Evolutionary conservation across 2,888 invertebrate species (phyloP).

Genomic region (Cryptophagus acutangulus): DNA sequence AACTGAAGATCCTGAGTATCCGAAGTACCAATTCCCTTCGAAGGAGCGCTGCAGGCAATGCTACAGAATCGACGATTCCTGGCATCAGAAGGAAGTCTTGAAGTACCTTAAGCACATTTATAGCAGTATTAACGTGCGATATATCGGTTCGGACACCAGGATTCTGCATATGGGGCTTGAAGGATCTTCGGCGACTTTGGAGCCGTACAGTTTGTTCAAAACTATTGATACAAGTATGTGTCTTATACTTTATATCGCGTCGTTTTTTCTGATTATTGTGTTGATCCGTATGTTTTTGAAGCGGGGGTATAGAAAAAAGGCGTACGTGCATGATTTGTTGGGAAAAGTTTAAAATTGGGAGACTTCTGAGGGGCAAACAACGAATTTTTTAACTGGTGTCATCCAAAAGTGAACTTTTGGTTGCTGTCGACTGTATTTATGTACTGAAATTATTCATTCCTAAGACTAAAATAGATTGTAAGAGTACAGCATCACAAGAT

Average conservation of each 20-base stretch:
- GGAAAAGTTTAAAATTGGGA: slow-evolving; percentile 69
- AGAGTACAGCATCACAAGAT: too few species aligned
- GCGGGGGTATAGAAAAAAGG: slow-evolving; percentile 68
- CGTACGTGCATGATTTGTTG: slow-evolving; percentile 63
- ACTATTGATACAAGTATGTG: slow-evolving; percentile 45
- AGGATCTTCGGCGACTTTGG: slow-evolving; percentile 15
- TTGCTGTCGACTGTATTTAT: too few species aligned
- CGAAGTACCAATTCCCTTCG: slow-evolving; percentile 86
- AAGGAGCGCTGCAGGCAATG: slow-evolving; percentile 64
- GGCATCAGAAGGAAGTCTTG: slow-evolving; percentile 61
- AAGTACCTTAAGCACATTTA: slow-evolving; percentile 59
- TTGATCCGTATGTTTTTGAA: slow-evolving; percentile 63
- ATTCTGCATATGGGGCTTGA: slow-evolving; percentile 38
- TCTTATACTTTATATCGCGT: slow-evolving; percentile 37
- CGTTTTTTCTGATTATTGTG: slow-evolving; percentile 64
- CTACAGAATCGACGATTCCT: slow-evolving; percentile 50
- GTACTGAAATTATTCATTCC: too few species aligned
- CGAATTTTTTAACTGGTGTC: too few species aligned
- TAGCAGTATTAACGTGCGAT: slow-evolving; percentile 47
- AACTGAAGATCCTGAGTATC: slow-evolving; percentile 86
- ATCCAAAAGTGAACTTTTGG: too few species aligned
- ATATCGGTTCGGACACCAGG: slow-evolving; percentile 46
- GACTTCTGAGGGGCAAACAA: too few species aligned
- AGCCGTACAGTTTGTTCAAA: slow-evolving; percentile 32
- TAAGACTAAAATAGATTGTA: too few species aligned